Base-by-base conservation (phyloP, 2,797 vertebrate species). In the Caiman crocodilus region DNA sequence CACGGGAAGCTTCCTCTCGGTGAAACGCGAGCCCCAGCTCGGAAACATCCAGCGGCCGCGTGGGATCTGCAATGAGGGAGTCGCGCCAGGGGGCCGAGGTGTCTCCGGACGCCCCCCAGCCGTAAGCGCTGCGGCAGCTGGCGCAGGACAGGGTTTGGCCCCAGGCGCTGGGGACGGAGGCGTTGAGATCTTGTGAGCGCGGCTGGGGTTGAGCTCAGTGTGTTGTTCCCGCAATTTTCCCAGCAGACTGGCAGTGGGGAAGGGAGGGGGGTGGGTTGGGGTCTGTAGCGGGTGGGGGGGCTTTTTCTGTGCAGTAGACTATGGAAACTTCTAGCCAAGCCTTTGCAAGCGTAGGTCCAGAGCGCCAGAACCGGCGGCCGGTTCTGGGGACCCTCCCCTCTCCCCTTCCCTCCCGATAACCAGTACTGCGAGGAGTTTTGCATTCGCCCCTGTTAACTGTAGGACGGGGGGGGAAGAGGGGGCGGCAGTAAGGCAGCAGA, bases 81-180 rank as follows among this genome's bases (percentile, higher is more conserved):
- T 14, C 67, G 17, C 3, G 0, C 82, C 0, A 11, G 0, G 0
- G n/a, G 65, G 32, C 42, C 42, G 42, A 50, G 30, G 1, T 1
- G 5, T 65, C 75, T 28, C 57, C 2, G 26, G 80, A 0, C 9
- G 6, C 30, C 83, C 67, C 0, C 16, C 4, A 2, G 2, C 26
- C 15, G 0, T 14, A 58, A 23, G 58, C 4, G 18, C 10, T 28
- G 23, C n/a, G 7, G 2, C 59, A 26, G 4, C 25, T n/a, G 25
- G 13, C 16, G 2, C 79, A 50, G 10, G 26, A 76, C 16, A 56
- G 18, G 13, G 5, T 42, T 55, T n/a, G 55, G 13, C 55, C n/a
- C 2, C 1, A 20, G 65, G 89, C 18, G 0, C 6, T 64, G 88
- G 79, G 28, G 14, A 20, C 3, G 2, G 9, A 0, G 2, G 78